Conservation (phyloP, 1,140 invertebrate genomes). For the Amphibalanus amphitrite region DNA sequence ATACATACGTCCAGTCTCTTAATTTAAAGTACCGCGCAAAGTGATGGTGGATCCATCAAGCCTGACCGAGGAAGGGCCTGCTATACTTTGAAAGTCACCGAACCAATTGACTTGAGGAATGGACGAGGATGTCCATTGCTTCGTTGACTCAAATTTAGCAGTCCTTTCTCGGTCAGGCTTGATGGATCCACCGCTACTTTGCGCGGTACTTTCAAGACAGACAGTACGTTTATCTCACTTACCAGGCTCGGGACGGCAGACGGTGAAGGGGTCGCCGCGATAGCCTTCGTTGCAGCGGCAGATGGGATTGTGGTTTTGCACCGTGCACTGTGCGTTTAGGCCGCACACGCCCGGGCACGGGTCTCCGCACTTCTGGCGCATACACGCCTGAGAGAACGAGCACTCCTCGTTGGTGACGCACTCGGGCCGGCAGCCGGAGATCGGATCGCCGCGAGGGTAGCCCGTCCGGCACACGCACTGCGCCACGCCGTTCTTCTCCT, state of each 20-base stretch:
- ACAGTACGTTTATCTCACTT: constrained; percentile 32
- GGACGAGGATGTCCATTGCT: no score
- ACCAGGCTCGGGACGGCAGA: constrained; percentile 38
- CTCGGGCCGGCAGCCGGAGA: constrained; percentile 36
- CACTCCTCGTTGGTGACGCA: constrained; percentile 59
- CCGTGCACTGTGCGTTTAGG: constrained; percentile 51
- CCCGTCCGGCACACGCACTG: constrained; percentile 24
- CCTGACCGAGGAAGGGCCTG: no score
- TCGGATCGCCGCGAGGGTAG: constrained; percentile 9
- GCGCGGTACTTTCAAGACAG: no score
- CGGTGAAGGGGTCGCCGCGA: constrained; percentile 71
- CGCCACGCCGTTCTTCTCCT: constrained; percentile 27
- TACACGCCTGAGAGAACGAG: constrained; percentile 59
- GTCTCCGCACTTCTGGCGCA: constrained; percentile 54
- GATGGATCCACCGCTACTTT: no score
- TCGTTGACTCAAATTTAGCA: no score
- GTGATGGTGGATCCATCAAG: no score
- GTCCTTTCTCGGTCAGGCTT: no score
- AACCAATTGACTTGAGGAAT: no score
- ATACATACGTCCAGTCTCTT: no score
- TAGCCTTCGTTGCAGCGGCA: constrained; percentile 63
- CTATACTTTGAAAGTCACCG: no score
- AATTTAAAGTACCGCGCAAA: no score
- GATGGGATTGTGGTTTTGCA: constrained; percentile 47
- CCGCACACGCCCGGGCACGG: no score